Percentiles rank a stretch among this genome's conserved stretches.
phyloP scores from a whole-genome alignment of 2,113 vertebrate genomes.

The Hiodon tergisus region DNA sequence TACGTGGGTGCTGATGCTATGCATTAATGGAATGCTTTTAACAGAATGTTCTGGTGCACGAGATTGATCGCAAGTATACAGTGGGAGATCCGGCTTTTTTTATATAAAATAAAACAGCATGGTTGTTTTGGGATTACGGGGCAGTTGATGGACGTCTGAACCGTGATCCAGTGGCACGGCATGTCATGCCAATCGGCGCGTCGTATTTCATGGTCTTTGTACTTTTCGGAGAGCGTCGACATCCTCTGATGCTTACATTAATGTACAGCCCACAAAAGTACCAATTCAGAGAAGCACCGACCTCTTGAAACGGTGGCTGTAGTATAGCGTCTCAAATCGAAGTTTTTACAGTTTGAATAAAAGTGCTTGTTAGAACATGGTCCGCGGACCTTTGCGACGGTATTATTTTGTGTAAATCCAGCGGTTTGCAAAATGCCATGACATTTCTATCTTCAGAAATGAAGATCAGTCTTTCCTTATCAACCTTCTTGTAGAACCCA shows the following conservation, averaged over 20 bases:
- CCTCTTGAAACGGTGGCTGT: background rate
- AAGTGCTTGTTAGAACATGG: background rate
- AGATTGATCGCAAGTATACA: background rate
- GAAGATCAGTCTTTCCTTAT: background rate
- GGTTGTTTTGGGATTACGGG: background rate
- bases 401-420: background rate
- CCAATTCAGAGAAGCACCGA: background rate
- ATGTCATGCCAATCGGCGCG: background rate
- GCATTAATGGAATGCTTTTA: background rate
- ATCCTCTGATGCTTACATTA: background rate
- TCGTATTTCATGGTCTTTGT: background rate
- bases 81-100: too few species aligned
- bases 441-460: background rate
- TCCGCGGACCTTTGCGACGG: background rate
- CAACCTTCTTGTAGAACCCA: too few species aligned
- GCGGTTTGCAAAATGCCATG: background rate
- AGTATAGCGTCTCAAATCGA: background rate
- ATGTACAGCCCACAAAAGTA: background rate
- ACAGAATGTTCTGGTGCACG: constrained; percentile 5
- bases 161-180: background rate
- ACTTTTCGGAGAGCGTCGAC: background rate
- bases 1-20: too few species aligned
- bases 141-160: background rate
- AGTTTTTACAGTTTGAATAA: background rate
- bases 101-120: background rate